Percentiles rank a stretch among this genome's conserved stretches.
Conservation (phyloP, 2,888 invertebrate genomes). For the Sarcophaga rosellei region DNA sequence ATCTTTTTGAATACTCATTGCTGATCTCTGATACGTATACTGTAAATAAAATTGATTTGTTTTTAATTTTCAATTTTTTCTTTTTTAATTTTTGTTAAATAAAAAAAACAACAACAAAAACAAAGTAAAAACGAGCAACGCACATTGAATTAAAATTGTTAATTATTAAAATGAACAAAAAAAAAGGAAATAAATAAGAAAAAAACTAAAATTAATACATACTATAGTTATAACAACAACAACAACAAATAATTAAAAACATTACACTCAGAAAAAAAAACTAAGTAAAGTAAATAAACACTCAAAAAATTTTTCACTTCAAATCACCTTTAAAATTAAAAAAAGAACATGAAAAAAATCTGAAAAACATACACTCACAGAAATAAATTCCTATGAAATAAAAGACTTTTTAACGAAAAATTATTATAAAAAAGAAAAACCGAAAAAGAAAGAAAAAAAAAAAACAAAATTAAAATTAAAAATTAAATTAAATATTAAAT, state of each 20-base stretch:
- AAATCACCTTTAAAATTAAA: neutral
- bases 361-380: conserved; percentile 58
- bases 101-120: neutral
- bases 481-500: neutral
- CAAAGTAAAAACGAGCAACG: conserved; percentile 34
- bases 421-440: conserved; percentile 68
- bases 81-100: no score
- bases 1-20: no score
- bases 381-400: conserved; percentile 80
- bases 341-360: conserved; percentile 16
- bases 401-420: conserved; percentile 76
- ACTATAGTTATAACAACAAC: neutral
- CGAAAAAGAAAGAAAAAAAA: neutral
- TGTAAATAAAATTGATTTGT: conserved; percentile 52
- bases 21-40: conserved; percentile 1
- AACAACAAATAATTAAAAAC: neutral
- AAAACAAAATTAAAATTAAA: neutral
- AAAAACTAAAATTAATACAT: neutral
- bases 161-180: conserved; percentile 27
- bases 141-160: conserved; percentile 70
- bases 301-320: conserved; percentile 10
- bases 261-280: conserved; percentile 15
- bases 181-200: conserved; percentile 1
- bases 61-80: no score
- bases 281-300: conserved; percentile 17